Base-by-base conservation (phyloP, 2,888 invertebrate genomes). In the Rhorus exstirpatorius region DNA sequence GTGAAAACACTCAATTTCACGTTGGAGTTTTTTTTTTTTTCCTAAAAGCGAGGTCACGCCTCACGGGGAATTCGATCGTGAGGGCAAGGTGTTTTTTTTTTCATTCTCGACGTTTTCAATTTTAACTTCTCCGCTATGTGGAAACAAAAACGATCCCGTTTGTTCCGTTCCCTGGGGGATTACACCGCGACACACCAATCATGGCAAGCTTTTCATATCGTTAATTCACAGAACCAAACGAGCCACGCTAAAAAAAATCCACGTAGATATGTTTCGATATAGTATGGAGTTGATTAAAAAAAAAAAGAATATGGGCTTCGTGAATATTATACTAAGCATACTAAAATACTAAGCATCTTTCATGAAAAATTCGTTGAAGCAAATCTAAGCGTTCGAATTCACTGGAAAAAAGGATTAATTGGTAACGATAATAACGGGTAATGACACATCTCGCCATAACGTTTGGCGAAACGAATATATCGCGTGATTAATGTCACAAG, bases 21-120 rank as follows among this genome's bases (percentile, higher is more conserved):
- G 26, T 46, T 31, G 26, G 58, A 46, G 31, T 58, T 71, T 71
- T 71, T 44, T n/a, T 58, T 58, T 71, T 71, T 71, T 44, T n/a
- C 71, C 44, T 58, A 31, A 58, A 70, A 44, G 58, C 12, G 46
- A 58, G 58, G 31, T 19, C 58, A 46, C 26, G 41, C 19, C 58
- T 31, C 46, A 55, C 55, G 44, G 19, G 46, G 26, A 21, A 58
- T 71, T 58, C n/a, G 19, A 12, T 26, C 17, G 44, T 19, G 17
- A n/a, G 58, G 44, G 24, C 41, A 26, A 24, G 6, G 14, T 51
- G 14, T 51, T 51, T 41, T 24, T 49, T 17, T 24, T 17, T 68
- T 38, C 0, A 21, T 68, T 38, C 31, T 7, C 21, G 17, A 26
- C 41, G 17, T 71, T 71, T 71, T 71, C 41, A 71, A 60, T 71